Conservation (phyloP, 1,140 invertebrate species). For the Caenorhabditis inopinata region DNA sequence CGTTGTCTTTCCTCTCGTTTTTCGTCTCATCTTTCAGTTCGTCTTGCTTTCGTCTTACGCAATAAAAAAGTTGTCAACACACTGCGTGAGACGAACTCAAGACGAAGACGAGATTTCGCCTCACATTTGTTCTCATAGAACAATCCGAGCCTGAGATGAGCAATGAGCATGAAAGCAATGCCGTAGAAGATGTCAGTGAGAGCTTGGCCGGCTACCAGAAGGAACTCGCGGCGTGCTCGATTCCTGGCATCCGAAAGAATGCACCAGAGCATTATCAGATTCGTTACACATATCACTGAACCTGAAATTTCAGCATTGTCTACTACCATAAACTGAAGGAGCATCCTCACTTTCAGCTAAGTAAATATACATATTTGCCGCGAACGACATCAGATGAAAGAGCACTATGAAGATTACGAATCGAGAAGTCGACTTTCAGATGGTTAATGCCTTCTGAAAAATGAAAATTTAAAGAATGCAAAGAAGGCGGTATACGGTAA, state of each 20-base stretch:
- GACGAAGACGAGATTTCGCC: too few relatives aligned
- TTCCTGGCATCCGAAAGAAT: not conserved
- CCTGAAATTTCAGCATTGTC: not conserved
- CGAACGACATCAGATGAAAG: conserved; percentile 30
- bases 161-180: conserved; percentile 40
- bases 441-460: too few relatives aligned
- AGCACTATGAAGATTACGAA: too few relatives aligned
- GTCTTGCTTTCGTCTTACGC: too few relatives aligned
- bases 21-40: too few relatives aligned
- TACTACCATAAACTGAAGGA: too few relatives aligned
- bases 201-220: conserved; percentile 19
- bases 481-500: too few relatives aligned
- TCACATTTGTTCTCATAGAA: conserved; percentile 11
- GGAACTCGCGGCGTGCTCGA: conserved; percentile 15
- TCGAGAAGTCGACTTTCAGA: too few relatives aligned
- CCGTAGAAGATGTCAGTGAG: conserved; percentile 27
- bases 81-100: not conserved
- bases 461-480: too few relatives aligned
- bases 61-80: not conserved
- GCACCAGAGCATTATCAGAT: not conserved
- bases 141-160: not conserved
- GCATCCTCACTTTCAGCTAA: not conserved
- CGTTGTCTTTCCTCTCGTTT: too few relatives aligned
- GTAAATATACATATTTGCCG: conserved; percentile 9
- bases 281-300: not conserved